Conservation (phyloP, 2,113 vertebrate genomes). For the Galbula dea region DNA sequence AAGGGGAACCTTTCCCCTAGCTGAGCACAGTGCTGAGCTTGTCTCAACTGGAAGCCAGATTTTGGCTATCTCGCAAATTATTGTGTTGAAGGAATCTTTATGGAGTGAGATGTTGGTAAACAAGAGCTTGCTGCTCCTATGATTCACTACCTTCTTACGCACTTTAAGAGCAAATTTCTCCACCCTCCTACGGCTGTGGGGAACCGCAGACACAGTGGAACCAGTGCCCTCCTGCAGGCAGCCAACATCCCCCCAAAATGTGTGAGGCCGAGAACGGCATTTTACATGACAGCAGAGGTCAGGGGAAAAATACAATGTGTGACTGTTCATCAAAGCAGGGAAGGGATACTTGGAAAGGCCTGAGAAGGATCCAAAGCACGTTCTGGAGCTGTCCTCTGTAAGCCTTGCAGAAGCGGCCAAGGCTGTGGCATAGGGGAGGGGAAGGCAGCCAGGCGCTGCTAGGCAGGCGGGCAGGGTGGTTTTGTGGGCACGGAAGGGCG, state of each 20-base stretch:
- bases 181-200: background rate
- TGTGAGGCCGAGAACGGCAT: background rate
- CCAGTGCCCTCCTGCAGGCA: background rate
- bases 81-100: background rate
- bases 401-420: background rate
- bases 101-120: constrained; percentile 3
- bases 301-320: background rate
- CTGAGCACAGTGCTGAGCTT: background rate
- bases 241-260: background rate
- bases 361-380: background rate
- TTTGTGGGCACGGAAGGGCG: background rate
- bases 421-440: background rate
- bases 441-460: background rate
- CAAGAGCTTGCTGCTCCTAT: constrained; percentile 15
- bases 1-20: background rate
- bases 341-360: background rate
- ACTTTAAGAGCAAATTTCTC: constrained; percentile 28
- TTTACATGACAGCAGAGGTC: background rate
- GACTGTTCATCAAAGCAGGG: background rate
- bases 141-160: constrained; percentile 56
- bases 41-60: constrained; percentile 14
- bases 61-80: constrained; percentile 16
- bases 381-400: background rate
- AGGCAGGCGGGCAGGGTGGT: background rate
- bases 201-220: constrained; percentile 30